Percentiles rank a stretch among this genome's conserved stretches.
phyloP scores from a whole-genome alignment of 2,797 vertebrate species.

The Muscicapa comitata region DNA sequence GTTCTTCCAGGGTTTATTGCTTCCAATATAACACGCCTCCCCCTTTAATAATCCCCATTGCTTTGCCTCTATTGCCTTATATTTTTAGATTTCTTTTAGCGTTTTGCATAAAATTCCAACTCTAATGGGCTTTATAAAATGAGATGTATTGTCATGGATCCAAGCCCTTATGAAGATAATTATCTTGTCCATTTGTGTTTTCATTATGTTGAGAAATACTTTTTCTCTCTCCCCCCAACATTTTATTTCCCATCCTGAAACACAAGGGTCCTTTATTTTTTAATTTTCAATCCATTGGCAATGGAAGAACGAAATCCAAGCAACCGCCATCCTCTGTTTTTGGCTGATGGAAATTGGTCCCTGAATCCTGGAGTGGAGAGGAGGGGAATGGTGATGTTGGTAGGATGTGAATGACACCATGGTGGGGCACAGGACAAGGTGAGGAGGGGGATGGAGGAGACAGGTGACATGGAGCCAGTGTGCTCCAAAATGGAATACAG shows the following conservation, averaged over 20 bases:
- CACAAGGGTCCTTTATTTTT: neutral
- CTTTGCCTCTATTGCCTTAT: conserved; percentile 68
- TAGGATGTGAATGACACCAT: neutral
- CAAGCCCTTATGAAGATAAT: conserved; percentile 70
- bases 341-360: neutral
- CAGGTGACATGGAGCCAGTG: neutral
- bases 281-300: neutral
- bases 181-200: conserved; percentile 67
- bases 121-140: conserved; percentile 71
- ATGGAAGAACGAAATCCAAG: neutral
- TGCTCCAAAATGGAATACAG: neutral
- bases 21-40: conserved; percentile 55
- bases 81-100: conserved; percentile 71
- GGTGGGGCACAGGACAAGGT: neutral
- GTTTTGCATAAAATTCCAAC: conserved; percentile 65
- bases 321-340: accelerated
- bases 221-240: neutral
- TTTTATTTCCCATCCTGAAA: neutral
- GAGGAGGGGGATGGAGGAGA: neutral
- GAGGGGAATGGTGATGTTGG: neutral
- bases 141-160: conserved; percentile 63
- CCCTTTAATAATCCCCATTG: conserved; percentile 68
- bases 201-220: conserved; percentile 59
- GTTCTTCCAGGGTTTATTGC: conserved; percentile 69
- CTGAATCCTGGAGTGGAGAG: neutral